Percentiles rank a stretch among this genome's conserved stretches.
These are phyloP conservation scores for Mus minutoides DNA, from an alignment of 2,797 vertebrate genomes.

Conservation along the genomic window DNA sequence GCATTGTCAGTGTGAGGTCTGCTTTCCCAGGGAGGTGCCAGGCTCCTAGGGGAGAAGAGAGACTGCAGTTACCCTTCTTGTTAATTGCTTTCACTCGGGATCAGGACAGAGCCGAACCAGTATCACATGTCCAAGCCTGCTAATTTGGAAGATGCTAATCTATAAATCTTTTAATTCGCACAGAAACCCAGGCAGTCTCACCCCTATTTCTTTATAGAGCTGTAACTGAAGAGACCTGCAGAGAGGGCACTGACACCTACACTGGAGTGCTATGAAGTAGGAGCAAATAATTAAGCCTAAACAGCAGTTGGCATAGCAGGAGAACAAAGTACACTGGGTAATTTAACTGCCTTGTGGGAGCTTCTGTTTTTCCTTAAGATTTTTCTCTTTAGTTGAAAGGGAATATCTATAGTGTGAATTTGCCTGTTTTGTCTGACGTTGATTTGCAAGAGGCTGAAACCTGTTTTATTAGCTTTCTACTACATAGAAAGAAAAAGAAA, in stretches of 20 bases:
- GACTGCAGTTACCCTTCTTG: constrained; percentile 29
- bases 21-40: constrained; percentile 47
- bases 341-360: constrained; percentile 67
- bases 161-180: constrained; percentile 70
- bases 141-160: constrained; percentile 72
- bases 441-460: neutral
- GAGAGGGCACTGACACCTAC: constrained; percentile 60
- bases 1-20: neutral
- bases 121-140: constrained; percentile 42
- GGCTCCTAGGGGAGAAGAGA: constrained; percentile 9
- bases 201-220: constrained; percentile 16
- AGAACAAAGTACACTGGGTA: constrained; percentile 63
- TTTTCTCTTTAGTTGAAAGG: constrained; percentile 59
- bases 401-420: constrained; percentile 48
- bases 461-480: constrained; percentile 53
- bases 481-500: constrained; percentile 40
- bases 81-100: constrained; percentile 68
- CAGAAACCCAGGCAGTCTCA: constrained; percentile 59
- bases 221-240: constrained; percentile 68
- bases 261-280: constrained; percentile 62
- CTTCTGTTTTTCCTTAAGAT: constrained; percentile 63
- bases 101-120: constrained; percentile 9
- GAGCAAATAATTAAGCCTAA: constrained; percentile 71
- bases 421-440: constrained; percentile 14
- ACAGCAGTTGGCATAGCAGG: constrained; percentile 65